A percentile compares a stretch with the other conserved stretches of the same genome.
Evolutionary conservation across 92 coral and sea anemone species (phyloP).

Genomic region (Diadumene lineata): DNA sequence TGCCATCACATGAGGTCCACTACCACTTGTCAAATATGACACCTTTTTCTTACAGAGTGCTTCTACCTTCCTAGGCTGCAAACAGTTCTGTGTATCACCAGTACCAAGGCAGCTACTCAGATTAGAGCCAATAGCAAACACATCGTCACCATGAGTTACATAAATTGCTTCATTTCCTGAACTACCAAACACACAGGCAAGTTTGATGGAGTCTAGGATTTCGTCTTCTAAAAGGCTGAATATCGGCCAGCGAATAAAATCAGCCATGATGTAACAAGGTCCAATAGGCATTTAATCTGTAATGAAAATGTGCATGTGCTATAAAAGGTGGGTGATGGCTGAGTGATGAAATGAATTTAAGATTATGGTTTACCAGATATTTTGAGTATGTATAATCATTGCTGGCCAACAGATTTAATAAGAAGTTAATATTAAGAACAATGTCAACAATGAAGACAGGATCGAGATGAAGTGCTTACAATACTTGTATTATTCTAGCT

Average conservation of each 20-base stretch:
- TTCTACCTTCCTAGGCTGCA: slow-evolving; percentile 76
- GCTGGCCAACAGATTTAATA: too few relatives aligned
- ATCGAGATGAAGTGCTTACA: too few relatives aligned
- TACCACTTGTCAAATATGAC: slow-evolving; percentile 73
- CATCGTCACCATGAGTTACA: slow-evolving; percentile 76
- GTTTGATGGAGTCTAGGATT: slow-evolving; percentile 56
- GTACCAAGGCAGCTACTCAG: slow-evolving; percentile 88
- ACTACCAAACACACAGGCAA: slow-evolving; percentile 89
- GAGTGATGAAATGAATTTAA: too few relatives aligned
- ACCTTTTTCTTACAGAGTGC: slow-evolving; percentile 72
- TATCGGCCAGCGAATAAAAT: slow-evolving; percentile 86
- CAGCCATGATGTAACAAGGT: slow-evolving; percentile 52
- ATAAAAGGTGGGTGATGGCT: too few relatives aligned
- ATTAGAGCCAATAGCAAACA: slow-evolving; percentile 80
- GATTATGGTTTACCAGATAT: too few relatives aligned
- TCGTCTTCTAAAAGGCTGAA: slow-evolving; percentile 71
- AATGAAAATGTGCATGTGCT: neutral
- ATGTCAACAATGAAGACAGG: too few relatives aligned
- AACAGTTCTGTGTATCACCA: slow-evolving; percentile 77
- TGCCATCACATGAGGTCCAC: slow-evolving; percentile 90
- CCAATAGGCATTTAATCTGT: neutral
- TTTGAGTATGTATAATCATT: too few relatives aligned
- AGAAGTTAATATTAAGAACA: too few relatives aligned
- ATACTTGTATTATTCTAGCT: too few relatives aligned
- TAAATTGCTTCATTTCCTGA: slow-evolving; percentile 90